These are phyloP conservation scores for Aphodius sticticus DNA, from an alignment of 2,888 invertebrate species.

Conservation along the genomic window DNA sequence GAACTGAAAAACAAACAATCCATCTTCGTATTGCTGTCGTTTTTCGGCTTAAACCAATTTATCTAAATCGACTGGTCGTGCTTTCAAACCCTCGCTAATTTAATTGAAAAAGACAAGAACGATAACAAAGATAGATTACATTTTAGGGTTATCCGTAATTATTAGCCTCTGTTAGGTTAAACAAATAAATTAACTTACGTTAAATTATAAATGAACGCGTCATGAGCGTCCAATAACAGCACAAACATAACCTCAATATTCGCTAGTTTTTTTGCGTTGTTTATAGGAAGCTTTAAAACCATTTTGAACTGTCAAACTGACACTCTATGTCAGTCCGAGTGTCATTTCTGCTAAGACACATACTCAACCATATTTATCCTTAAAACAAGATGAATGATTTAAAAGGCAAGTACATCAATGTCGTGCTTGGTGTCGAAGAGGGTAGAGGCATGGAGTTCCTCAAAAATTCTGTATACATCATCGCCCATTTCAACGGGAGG, in stretches of 20 bases:
- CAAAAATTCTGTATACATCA: slow-evolving; percentile 51
- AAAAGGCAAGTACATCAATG: slow-evolving; percentile 69
- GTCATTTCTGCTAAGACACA: background rate
- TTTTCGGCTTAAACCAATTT: background rate
- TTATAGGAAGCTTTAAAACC: too few relatives aligned
- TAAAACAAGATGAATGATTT: slow-evolving; percentile 67
- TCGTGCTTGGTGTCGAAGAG: slow-evolving; percentile 73
- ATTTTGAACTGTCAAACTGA: background rate
- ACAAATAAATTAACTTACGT: too few relatives aligned
- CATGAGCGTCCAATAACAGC: too few relatives aligned
- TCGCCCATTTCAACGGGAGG: slow-evolving; percentile 55
- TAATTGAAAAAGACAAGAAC: background rate
- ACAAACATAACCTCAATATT: too few relatives aligned
- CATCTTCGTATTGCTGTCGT: background rate
- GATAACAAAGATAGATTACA: background rate
- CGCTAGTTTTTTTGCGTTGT: too few relatives aligned
- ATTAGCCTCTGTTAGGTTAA: background rate
- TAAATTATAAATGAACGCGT: too few relatives aligned
- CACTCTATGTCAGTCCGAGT: background rate
- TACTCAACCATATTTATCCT: background rate
- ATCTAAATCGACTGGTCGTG: background rate
- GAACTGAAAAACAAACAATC: background rate
- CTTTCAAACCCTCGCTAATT: background rate
- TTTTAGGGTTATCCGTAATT: background rate
- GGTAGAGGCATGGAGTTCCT: slow-evolving; percentile 63